These are phyloP conservation scores for Apostichopus japonicus DNA, from an alignment of 35 echinoderm and acorn worm species.

Conservation along the genomic window DNA sequence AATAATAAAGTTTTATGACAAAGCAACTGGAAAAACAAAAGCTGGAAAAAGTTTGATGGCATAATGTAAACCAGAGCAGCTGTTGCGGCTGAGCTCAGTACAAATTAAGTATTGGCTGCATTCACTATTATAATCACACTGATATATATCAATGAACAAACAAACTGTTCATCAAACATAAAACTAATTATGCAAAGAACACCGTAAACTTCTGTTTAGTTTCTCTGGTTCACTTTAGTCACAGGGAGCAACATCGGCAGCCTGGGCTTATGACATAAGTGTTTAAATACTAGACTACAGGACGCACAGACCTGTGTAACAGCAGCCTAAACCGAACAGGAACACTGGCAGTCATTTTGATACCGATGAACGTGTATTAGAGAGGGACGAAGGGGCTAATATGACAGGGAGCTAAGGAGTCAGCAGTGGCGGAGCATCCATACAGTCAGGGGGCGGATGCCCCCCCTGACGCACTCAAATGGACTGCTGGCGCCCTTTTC, in stretches of 20 bases:
- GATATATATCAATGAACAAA: background rate
- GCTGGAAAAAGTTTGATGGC: background rate
- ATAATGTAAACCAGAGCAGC: constrained; percentile 13
- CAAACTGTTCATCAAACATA: background rate
- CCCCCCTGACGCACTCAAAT: too few species aligned
- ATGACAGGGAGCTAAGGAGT: too few species aligned
- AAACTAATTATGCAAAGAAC: too few species aligned
- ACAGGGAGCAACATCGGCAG: background rate
- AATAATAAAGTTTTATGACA: background rate
- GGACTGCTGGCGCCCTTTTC: too few species aligned
- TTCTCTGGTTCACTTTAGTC: background rate
- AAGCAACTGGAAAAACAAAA: background rate
- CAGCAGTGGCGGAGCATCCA: too few species aligned
- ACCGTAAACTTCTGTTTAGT: background rate
- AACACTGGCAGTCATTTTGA: too few species aligned
- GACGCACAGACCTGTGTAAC: background rate
- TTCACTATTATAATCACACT: background rate
- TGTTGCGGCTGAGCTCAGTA: background rate
- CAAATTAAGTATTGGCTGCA: background rate
- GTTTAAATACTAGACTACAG: background rate
- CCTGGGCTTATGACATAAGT: background rate
- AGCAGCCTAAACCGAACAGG: background rate
- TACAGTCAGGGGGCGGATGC: too few species aligned
- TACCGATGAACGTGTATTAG: too few species aligned
- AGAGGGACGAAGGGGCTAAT: too few species aligned